Conservation (phyloP, 2,888 invertebrate genomes). For the Scaptomyza cyrtandrae region DNA sequence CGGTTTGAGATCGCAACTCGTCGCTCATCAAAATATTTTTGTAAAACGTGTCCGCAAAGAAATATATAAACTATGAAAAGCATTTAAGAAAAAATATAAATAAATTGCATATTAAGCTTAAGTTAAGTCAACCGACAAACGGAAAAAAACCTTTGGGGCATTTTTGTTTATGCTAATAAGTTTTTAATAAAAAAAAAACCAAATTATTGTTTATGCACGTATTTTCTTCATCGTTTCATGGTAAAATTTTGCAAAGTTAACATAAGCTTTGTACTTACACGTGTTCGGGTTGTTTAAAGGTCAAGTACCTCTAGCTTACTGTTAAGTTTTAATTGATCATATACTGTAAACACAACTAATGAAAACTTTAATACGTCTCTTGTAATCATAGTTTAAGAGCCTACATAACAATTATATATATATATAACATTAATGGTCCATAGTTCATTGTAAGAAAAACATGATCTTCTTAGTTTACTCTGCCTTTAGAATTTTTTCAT, state of each 20-base stretch:
- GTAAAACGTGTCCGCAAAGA: conserved; percentile 11
- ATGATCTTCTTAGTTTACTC: neutral
- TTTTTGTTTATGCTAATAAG: neutral
- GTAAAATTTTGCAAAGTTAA: neutral
- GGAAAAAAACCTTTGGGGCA: neutral
- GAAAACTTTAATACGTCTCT: neutral
- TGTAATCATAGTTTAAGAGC: neutral
- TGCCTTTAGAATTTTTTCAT: neutral
- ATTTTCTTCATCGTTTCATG: neutral
- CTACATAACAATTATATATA: neutral
- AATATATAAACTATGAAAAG: neutral
- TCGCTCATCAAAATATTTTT: conserved; percentile 17
- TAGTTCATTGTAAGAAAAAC: neutral
- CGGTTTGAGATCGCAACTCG: conserved; percentile 15
- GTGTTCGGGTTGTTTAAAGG: neutral
- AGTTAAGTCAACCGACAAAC: neutral
- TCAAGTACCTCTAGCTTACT: neutral
- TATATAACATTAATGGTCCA: neutral
- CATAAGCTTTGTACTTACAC: neutral
- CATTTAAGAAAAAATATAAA: neutral
- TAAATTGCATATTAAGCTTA: neutral
- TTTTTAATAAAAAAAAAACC: neutral
- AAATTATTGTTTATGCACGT: conserved; percentile 7
- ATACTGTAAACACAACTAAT: neutral
- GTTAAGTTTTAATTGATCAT: neutral